Evolutionary conservation across 2,113 vertebrate genomes (phyloP).

Genomic region (Apaloderma vittatum): DNA sequence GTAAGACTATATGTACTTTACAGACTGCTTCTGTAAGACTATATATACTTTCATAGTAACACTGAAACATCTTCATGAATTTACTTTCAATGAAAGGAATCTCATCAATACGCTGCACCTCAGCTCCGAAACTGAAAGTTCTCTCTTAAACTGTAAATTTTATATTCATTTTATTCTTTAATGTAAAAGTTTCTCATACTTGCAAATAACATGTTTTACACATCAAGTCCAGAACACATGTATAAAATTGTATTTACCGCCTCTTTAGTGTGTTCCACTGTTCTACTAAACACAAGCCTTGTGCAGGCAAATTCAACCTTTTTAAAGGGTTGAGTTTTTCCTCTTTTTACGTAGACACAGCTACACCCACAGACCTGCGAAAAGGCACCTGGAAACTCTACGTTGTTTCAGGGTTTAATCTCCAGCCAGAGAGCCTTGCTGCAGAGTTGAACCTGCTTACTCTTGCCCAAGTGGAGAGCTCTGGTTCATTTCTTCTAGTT

Average conservation of each 20-base stretch:
- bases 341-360: background rate
- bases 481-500: background rate
- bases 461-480: fast-evolving
- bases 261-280: background rate
- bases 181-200: background rate
- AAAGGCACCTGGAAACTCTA: background rate
- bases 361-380: background rate
- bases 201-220: background rate
- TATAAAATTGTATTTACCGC: background rate
- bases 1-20: background rate
- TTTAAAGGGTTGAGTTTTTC: background rate
- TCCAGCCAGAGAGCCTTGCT: fast-evolving
- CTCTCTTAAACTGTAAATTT: background rate
- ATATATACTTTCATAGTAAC: background rate
- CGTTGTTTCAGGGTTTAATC: background rate
- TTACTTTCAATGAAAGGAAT: background rate
- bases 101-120: background rate
- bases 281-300: background rate
- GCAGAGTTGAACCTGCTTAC: fast-evolving
- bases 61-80: fast-evolving
- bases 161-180: background rate
- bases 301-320: background rate
- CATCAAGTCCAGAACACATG: background rate
- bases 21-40: background rate
- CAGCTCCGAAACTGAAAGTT: background rate